These are phyloP conservation scores for Sebastes vulpes DNA, from an alignment of 2,797 vertebrate genomes.

Conservation along the genomic window DNA sequence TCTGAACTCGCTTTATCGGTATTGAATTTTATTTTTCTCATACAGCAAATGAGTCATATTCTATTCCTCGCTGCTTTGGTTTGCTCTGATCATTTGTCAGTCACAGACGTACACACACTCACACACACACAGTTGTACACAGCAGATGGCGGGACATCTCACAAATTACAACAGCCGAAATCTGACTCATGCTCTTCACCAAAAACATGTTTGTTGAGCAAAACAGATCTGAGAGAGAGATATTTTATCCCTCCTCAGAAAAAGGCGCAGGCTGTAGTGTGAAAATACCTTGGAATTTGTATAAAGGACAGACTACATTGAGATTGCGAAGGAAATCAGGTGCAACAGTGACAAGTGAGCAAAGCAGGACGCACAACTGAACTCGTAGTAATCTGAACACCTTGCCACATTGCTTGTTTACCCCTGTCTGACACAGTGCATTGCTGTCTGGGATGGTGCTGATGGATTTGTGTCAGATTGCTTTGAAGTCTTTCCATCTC, in stretches of 20 bases:
- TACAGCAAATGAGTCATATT: not conserved
- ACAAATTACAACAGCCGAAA: constrained; percentile 19
- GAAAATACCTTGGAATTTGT: not conserved
- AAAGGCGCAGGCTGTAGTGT: not conserved
- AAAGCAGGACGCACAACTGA: not conserved
- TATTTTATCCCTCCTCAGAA: not conserved
- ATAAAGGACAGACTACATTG: not conserved
- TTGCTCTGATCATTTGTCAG: not conserved
- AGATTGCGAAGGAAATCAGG: not conserved
- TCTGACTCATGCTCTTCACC: constrained; percentile 21
- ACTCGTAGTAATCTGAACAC: not conserved
- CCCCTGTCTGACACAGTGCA: not conserved
- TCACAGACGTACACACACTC: not conserved
- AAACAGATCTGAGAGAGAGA: constrained; percentile 12
- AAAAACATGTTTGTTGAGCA: constrained; percentile 17
- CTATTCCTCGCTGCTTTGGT: not conserved
- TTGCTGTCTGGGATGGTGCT: not conserved
- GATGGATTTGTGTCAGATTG: not conserved
- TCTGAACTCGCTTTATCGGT: not conserved
- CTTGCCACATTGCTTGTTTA: not conserved
- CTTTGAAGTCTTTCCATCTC: not conserved
- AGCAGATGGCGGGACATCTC: constrained; percentile 44
- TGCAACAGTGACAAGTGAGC: not conserved
- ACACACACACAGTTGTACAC: not conserved
- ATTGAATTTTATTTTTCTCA: not conserved